Evolutionary conservation across 1,140 invertebrate species (phyloP), one percentile per base, ranked within the genome.

Genomic region (Aphelenchoides fujianensis): DNA sequence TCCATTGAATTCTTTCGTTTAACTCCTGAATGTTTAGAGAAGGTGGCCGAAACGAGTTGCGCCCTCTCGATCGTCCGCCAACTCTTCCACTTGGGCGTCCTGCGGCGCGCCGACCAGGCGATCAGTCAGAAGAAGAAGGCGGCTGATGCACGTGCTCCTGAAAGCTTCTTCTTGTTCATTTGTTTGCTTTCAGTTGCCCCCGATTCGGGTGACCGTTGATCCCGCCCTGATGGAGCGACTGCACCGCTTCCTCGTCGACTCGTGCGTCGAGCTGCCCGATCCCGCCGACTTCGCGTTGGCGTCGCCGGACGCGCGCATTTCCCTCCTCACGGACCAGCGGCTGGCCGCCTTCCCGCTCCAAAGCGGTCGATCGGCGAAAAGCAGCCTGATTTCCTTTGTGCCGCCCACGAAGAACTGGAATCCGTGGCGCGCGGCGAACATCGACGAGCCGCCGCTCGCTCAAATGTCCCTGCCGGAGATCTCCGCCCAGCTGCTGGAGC

Each of bases 401-500:
- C 95, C 96, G 0, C 94, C 95, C 0, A 89, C 91, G 74, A 89
- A 89, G 9, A 98, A 98, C 85, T 98, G 95, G 94, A 95, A 98
- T 86, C 90, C 94, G 5, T 78, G 76, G 76, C 64, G 28, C 23
- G 32, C 28, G n/a, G 7, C 71, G 2, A 63, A 73, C 23, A 95
- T 97, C 79, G 95, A 96, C 79, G 92, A 95, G 82, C 93, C 90
- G 62, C 92, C 92, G 7, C 85, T 97, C 52, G 92, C 94, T 1
- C 73, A 89, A 88, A 89, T 89, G 0, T 86, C 88, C 2, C 86
- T 97, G 73, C 92, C 94, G 30, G 86, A 91, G 57, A 88, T 97
- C 2, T 95, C 92, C 75, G 85, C 88, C 3, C 90, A 94, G 71
- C 87, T 97, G 55, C 86, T 90, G 71, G 86, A 87, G 35, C 86